Conservation (phyloP, 1,140 invertebrate species). For the Drosophila novamexicana region DNA sequence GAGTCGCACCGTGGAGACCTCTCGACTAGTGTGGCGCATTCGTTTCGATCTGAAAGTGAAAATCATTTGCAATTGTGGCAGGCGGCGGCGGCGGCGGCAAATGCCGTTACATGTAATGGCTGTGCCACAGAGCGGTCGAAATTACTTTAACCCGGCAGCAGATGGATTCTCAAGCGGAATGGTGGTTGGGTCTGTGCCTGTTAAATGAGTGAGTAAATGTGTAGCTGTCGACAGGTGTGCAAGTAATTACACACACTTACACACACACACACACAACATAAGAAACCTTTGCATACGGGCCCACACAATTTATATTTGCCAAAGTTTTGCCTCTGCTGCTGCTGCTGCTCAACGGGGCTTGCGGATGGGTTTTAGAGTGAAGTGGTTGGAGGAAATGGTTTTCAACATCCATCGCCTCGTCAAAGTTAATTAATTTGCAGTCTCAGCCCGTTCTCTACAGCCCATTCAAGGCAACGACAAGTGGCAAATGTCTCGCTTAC, state of each 20-base stretch:
- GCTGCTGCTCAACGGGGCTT: constrained; percentile 29
- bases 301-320: constrained; percentile 80
- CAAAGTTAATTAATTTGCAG: constrained; percentile 82
- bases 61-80: constrained; percentile 83
- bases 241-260: constrained; percentile 80
- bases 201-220: constrained; percentile 81
- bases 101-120: constrained; percentile 64
- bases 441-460: constrained; percentile 32
- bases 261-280: constrained; percentile 54
- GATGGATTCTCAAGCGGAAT: constrained; percentile 1
- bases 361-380: too few species aligned
- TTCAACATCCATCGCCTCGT: constrained; percentile 73
- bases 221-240: constrained; percentile 81
- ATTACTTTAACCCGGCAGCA: constrained; percentile 70
- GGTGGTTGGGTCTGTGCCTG: constrained; percentile 20
- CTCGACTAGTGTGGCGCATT: constrained; percentile 69
- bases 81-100: constrained; percentile 35
- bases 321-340: constrained; percentile 53
- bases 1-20: constrained; percentile 12
- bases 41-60: constrained; percentile 81
- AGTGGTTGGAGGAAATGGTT: constrained; percentile 56
- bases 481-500: constrained; percentile 50
- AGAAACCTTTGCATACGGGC: constrained; percentile 68
- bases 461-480: constrained; percentile 39
- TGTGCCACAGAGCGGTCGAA: constrained; percentile 69